phyloP scores from a whole-genome alignment of 1,140 invertebrate species.

The Adelges cooleyi region DNA sequence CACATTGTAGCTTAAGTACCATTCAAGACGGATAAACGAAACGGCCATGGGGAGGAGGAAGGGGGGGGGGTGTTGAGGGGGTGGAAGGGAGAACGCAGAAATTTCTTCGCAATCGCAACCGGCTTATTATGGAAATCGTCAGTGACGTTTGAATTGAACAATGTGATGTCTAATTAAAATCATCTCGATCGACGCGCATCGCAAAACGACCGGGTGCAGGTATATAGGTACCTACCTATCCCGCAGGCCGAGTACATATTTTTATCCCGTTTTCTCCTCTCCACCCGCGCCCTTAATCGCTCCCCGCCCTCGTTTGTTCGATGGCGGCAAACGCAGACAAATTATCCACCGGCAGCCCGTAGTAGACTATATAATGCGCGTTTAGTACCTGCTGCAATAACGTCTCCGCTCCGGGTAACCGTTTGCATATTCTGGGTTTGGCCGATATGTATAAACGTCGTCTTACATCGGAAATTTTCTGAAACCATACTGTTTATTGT shows the following conservation, averaged over 20 bases:
- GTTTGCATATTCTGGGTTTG: too few species aligned
- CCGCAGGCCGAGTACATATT: background rate
- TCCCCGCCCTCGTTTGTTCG: too few species aligned
- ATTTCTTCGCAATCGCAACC: background rate
- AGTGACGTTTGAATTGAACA: constrained; percentile 26
- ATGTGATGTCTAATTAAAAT: constrained; percentile 25
- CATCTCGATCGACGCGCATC: background rate
- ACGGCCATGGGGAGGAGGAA: background rate
- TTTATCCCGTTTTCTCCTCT: too few species aligned
- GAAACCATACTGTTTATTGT: too few species aligned
- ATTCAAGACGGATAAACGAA: background rate
- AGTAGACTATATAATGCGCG: too few species aligned
- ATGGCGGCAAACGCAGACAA: too few species aligned
- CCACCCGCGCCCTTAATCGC: too few species aligned
- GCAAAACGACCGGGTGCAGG: background rate
- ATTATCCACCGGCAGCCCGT: too few species aligned
- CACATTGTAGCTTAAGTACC: background rate
- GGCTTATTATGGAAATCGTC: background rate
- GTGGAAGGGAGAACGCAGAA: background rate
- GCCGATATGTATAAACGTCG: too few species aligned
- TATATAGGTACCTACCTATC: background rate
- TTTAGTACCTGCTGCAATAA: too few species aligned
- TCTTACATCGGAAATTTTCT: too few species aligned
- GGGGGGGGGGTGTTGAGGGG: background rate
- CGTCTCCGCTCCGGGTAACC: too few species aligned